Evolutionary conservation across 2,888 invertebrate genomes (phyloP).

Genomic region (Pollenia griseotomentosa): DNA sequence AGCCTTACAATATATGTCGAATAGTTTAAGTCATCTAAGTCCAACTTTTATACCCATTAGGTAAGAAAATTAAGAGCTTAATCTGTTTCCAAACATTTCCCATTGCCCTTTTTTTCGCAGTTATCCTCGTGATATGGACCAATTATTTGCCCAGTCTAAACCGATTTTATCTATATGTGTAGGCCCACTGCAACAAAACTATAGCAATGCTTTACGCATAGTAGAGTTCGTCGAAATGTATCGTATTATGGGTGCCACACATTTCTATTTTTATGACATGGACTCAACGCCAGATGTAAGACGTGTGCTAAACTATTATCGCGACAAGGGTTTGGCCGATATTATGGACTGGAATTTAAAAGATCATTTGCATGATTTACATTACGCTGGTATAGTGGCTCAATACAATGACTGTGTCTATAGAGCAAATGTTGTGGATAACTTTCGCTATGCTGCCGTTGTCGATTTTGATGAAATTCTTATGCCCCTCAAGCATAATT

Average conservation of each 20-base stretch:
- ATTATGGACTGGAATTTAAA: conserved; percentile 84
- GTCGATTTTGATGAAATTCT: conserved; percentile 95
- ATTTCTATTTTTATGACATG: conserved; percentile 85
- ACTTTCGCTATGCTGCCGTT: conserved; percentile 91
- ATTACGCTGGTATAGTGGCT: conserved; percentile 91
- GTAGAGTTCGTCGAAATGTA: conserved; percentile 85
- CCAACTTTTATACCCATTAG: conserved; percentile 82
- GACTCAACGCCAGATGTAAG: conserved; percentile 82
- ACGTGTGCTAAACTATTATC: conserved; percentile 82
- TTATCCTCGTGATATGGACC: conserved; percentile 79
- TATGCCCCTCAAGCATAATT: conserved; percentile 90
- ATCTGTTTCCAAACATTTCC: not conserved
- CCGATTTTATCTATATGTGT: conserved; percentile 83
- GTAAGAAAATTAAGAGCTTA: conserved; percentile 73
- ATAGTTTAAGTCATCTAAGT: conserved; percentile 79
- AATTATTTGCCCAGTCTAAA: conserved; percentile 77
- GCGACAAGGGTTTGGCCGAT: conserved; percentile 79
- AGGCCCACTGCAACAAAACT: conserved; percentile 84
- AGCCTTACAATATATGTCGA: conserved; percentile 80
- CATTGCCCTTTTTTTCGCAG: conserved; percentile 64
- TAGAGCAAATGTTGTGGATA: conserved; percentile 90
- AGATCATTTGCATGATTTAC: conserved; percentile 81
- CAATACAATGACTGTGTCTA: conserved; percentile 96
- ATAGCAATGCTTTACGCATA: conserved; percentile 83
- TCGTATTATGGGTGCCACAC: conserved; percentile 83